Evolutionary conservation across 2,888 invertebrate species (phyloP).

Genomic region (Nematopogon swammerdamellus): DNA sequence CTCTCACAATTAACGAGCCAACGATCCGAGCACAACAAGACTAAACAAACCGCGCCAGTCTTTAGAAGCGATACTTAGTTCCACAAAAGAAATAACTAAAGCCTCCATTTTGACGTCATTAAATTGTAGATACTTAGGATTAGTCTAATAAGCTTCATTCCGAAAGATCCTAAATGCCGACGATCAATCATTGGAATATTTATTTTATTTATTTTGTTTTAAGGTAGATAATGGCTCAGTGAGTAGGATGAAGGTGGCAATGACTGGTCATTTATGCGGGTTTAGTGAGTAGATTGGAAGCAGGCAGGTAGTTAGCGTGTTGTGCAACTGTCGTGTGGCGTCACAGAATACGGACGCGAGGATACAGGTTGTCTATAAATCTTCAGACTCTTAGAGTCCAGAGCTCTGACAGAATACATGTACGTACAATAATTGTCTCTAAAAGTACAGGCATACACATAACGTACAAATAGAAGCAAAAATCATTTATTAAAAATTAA

Average conservation of each 20-base stretch:
- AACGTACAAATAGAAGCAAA: no score
- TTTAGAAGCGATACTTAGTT: background rate
- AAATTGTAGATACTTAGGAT: background rate
- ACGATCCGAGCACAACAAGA: background rate
- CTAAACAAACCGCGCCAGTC: background rate
- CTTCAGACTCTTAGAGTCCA: no score
- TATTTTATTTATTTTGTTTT: no score
- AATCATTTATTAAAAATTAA: no score
- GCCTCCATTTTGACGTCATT: background rate
- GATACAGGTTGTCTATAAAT: no score
- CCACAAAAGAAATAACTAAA: background rate
- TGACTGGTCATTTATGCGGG: background rate
- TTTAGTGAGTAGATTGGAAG: background rate
- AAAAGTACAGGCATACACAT: no score
- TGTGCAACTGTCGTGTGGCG: background rate
- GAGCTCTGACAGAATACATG: no score
- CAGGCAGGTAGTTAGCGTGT: background rate
- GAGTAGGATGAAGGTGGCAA: background rate
- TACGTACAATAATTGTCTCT: no score
- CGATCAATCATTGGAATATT: no score
- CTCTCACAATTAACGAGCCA: background rate
- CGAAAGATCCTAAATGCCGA: no score
- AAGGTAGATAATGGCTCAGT: no score
- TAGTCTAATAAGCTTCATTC: background rate
- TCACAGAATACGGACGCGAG: background rate